Base-by-base conservation (phyloP, 2,797 vertebrate genomes). In the Dryobates pubescens region DNA sequence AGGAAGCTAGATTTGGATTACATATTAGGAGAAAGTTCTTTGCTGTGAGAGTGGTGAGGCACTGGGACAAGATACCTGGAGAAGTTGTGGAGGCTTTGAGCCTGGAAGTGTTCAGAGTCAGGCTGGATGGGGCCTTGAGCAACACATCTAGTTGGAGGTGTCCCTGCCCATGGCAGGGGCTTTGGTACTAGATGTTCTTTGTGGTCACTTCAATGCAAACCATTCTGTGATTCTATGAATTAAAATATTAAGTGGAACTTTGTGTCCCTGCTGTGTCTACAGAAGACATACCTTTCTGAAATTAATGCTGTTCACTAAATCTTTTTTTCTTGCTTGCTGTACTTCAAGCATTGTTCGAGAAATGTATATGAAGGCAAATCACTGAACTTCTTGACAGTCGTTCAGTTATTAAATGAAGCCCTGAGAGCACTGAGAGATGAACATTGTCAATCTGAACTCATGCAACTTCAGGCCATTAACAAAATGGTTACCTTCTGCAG, bases 371-470 rank as follows among this genome's bases (percentile, higher is more conserved):
- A 99, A 96, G 97, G 36, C 45, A 98, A 96, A 75, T 98, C 98
- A 89, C 96, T 98, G 81, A 98, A 98, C 93, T 93, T 98, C 24
- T 89, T 99, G 94, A 97, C 97, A 58, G 86, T 99, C 93, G 90
- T 98, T 94, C 98, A 98, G 73, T 96, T 99, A 95, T 89, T 98
- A 80, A 98, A 98, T 94, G 98, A 98, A 79, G 94, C 98, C 17
- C 93, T 99, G 90, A 97, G 95, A 58, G 77, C 98, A 36, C 73
- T 99, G 82, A 97, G 70, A 65, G 95, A 97, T 43, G 98, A 99
- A 93, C 72, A 15, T 2, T 14, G 34, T 74, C 92, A 23, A 2
- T 63, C 93, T 45, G 81, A 95, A 53, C 45, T 97, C 24, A 95
- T 91, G 56, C 34, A 89, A 30, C 54, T 97, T 74, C 71, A 81